A percentile compares a stretch with the other conserved stretches of the same genome.
Evolutionary conservation across 2,888 invertebrate genomes (phyloP).

Genomic region (Dasypogon diadema): DNA sequence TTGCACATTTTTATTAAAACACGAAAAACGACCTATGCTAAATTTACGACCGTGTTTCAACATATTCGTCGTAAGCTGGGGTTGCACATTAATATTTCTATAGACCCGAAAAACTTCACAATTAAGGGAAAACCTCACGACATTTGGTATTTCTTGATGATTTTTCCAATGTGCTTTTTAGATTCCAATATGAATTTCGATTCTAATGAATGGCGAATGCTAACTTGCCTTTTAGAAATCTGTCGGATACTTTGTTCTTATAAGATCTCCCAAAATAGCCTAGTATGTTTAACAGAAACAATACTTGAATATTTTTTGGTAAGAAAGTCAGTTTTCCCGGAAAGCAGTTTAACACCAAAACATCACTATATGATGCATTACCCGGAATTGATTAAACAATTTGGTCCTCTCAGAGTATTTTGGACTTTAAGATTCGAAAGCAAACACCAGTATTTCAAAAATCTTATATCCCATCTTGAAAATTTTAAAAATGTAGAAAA

Average conservation of each 20-base stretch:
- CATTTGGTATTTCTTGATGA: neutral
- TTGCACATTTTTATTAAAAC: neutral
- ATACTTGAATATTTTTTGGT: no score
- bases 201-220: neutral
- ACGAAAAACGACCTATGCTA: neutral
- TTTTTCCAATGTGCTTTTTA: neutral
- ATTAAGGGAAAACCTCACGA: neutral
- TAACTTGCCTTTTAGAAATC: neutral
- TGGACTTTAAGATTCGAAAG: neutral
- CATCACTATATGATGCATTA: neutral
- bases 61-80: accelerated
- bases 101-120: neutral
- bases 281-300: no score
- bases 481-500: neutral
- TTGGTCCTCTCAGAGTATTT: neutral
- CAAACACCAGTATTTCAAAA: neutral
- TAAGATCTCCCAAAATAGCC: neutral
- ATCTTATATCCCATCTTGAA: neutral
- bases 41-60: accelerated
- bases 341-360: neutral
- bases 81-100: accelerated
- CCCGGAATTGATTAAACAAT: neutral
- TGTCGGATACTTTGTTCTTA: neutral
- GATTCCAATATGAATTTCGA: neutral
- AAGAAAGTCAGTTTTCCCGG: neutral